phyloP scores from a whole-genome alignment of 1,140 invertebrate genomes.

The Neodiprion fabricii region DNA sequence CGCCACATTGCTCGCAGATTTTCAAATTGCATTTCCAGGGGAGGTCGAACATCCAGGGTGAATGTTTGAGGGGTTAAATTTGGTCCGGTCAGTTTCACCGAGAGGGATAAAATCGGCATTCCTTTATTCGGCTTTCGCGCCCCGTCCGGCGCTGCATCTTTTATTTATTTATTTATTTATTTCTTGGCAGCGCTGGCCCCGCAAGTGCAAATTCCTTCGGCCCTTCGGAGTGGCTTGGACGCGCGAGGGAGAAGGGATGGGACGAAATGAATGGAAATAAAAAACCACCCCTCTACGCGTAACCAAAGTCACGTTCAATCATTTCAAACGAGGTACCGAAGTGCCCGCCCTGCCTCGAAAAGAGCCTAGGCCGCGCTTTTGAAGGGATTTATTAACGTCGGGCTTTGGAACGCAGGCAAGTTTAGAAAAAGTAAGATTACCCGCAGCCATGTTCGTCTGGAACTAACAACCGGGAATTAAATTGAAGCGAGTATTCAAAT shows the following conservation, averaged over 20 bases:
- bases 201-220: background rate
- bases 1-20: too few species aligned
- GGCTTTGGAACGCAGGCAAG: background rate
- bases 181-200: background rate
- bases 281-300: background rate
- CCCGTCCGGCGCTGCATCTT: background rate
- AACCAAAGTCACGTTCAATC: background rate
- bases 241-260: background rate
- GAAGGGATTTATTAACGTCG: background rate
- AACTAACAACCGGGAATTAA: too few species aligned
- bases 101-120: too few species aligned
- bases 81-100: background rate
- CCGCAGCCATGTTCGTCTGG: too few species aligned
- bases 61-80: background rate
- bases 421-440: too few species aligned
- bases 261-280: background rate
- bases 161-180: background rate
- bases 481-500: too few species aligned
- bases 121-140: background rate
- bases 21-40: too few species aligned
- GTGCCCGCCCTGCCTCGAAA: background rate
- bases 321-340: background rate
- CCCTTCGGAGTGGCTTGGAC: background rate
- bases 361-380: background rate
- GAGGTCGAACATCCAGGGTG: background rate